A percentile compares a stretch with the other conserved stretches of the same genome.
Evolutionary conservation across 53 echinoderm and acorn worm species (phyloP).

Genomic region (Temnopleurus reevesii): DNA sequence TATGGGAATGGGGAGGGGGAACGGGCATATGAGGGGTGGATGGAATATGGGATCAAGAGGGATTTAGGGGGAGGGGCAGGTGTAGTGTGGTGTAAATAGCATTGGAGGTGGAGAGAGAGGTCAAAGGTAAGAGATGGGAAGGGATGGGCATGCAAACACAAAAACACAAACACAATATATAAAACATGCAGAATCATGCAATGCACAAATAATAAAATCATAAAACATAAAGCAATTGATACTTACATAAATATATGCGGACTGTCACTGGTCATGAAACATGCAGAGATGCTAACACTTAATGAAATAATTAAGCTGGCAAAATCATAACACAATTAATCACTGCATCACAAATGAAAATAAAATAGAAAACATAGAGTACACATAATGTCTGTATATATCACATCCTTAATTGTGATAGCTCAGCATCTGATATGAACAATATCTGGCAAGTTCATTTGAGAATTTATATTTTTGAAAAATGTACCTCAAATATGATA

Average conservation of each 20-base stretch:
- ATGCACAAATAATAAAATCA: neutral
- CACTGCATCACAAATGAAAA: neutral
- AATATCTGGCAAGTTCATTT: too few relatives aligned
- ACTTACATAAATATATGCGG: constrained; percentile 7
- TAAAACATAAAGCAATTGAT: neutral
- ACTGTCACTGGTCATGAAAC: neutral
- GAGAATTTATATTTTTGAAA: too few relatives aligned
- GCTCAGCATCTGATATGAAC: too few relatives aligned
- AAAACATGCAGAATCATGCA: constrained; percentile 53
- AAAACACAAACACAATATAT: constrained; percentile 43
- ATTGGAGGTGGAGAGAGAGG: neutral
- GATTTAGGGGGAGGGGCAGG: too few relatives aligned
- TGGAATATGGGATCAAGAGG: neutral
- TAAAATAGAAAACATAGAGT: too few relatives aligned
- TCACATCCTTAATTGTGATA: too few relatives aligned
- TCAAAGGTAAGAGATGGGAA: neutral
- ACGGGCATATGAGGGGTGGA: neutral
- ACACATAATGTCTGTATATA: too few relatives aligned
- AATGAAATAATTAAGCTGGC: neutral
- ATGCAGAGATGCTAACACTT: neutral
- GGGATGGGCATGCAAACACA: constrained; percentile 49
- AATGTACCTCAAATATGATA: too few relatives aligned
- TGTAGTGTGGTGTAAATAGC: neutral
- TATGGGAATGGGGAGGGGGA: neutral
- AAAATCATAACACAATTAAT: neutral